Evolutionary conservation across 1,140 invertebrate species (phyloP).

Genomic region (Drosophila equinoxialis): DNA sequence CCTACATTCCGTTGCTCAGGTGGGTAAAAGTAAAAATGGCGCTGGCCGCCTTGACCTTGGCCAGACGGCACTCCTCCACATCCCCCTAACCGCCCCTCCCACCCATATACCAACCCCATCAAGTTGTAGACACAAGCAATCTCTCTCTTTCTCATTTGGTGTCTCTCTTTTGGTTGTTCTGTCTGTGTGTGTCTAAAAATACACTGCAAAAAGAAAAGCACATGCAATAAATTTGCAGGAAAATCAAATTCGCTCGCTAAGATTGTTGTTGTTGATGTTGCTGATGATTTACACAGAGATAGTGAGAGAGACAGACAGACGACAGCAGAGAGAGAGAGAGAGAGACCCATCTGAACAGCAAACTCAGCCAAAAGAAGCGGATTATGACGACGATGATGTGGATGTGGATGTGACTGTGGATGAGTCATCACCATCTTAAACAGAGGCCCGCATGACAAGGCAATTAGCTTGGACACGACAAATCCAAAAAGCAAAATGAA

Average conservation of each 20-base stretch:
- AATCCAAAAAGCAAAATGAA: not conserved
- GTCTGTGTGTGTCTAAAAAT: slow-evolving; percentile 48
- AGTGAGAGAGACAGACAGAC: not conserved
- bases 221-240: slow-evolving; percentile 28
- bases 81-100: not conserved
- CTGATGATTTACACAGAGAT: slow-evolving; percentile 11
- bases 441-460: slow-evolving; percentile 50
- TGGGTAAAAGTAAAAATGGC: slow-evolving; percentile 12
- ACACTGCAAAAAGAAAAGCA: slow-evolving; percentile 20
- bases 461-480: slow-evolving; percentile 69
- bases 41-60: slow-evolving; percentile 66
- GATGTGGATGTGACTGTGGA: not conserved
- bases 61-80: not conserved
- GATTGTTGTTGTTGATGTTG: not conserved
- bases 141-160: not conserved
- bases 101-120: not conserved
- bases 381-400: not conserved
- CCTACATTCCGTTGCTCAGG: slow-evolving; percentile 36
- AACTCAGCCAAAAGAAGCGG: not conserved
- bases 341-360: not conserved
- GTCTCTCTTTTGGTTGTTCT: not conserved
- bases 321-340: not conserved
- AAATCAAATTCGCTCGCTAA: slow-evolving; percentile 11
- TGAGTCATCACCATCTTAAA: slow-evolving; percentile 5
- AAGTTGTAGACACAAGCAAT: slow-evolving; percentile 14